A percentile compares a stretch with the other conserved stretches of the same genome.
phyloP scores from a whole-genome alignment of 2,113 vertebrate species.

The Kobus ellipsiprymnus region DNA sequence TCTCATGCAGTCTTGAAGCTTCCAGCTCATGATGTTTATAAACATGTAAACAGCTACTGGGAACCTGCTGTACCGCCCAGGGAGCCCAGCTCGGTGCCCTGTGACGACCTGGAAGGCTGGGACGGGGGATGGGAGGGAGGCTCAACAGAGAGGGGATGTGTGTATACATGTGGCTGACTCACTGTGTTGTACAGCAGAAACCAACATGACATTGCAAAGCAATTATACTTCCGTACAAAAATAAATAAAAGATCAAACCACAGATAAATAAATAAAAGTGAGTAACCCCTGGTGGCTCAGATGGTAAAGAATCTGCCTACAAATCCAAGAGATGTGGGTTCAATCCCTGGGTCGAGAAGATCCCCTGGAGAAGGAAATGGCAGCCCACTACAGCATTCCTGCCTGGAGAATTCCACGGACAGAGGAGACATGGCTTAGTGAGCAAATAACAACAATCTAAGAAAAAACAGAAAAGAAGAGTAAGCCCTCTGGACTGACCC shows the following conservation, averaged over 20 bases:
- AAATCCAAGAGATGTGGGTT: background rate
- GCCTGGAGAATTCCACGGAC: background rate
- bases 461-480: background rate
- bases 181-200: background rate
- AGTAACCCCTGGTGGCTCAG: background rate
- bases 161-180: background rate
- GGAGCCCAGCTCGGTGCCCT: fast-evolving
- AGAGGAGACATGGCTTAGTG: background rate
- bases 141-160: background rate
- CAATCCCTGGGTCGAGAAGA: background rate
- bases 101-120: fast-evolving
- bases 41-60: background rate
- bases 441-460: background rate
- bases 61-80: background rate
- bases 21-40: background rate
- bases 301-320: background rate
- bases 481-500: background rate
- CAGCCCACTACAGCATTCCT: background rate
- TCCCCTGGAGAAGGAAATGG: background rate
- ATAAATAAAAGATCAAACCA: background rate
- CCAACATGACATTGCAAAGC: background rate
- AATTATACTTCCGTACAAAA: background rate
- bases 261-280: background rate
- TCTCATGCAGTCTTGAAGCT: background rate
- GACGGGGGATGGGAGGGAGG: background rate